Evolutionary conservation across 1,140 invertebrate genomes (phyloP), one percentile per base, ranked within the genome.

Genomic region (Ceratoteleas bidentatus): DNA sequence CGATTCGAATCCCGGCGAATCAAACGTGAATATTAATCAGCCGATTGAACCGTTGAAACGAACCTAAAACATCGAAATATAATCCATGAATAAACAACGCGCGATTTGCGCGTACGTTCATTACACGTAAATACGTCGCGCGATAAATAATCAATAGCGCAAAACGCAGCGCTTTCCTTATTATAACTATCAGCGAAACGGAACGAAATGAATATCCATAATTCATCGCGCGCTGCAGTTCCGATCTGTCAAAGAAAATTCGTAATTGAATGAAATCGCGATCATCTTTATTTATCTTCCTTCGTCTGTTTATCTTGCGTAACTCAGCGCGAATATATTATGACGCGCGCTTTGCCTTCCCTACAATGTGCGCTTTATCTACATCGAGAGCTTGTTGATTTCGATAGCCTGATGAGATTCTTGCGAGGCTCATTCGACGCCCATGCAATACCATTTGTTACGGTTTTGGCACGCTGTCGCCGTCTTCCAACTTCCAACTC

Each of bases 391-490:
- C 69, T 77, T 70, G 80, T 82, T 82, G 70, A 69, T 53, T 83
- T 75, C 74, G 75, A 66, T 64, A 73, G 53, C n/a, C 47, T 75
- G 68, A 78, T 75, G 70, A 83, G 64, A 78, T 70, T 83, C 75
- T 66, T 70, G 65, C 58, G 58, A 70, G 58, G 62, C 65, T 78
- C 65, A 56, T 83, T 53, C 62, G 53, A 82, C 62, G 80, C 69
- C 74, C 62, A 78, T 77, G 75, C 68, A 78, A 77, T 78, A 74
- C 74, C 80, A 70, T 78, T 78, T 74, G 64, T 77, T 83, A 83
- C 68, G 64, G 68, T 77, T 78, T 78, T 83, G 80, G 74, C 80
- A 74, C 80, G 33, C 16, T 75, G 58, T 58, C 65, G 38, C 54
- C 69, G 62, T 83, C 73, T 47, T 54, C 62, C 45, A 74, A 74